Percentiles rank a stretch among this genome's conserved stretches.
Conservation (phyloP, 2,888 invertebrate species). For the Lydus trimaculatus region DNA sequence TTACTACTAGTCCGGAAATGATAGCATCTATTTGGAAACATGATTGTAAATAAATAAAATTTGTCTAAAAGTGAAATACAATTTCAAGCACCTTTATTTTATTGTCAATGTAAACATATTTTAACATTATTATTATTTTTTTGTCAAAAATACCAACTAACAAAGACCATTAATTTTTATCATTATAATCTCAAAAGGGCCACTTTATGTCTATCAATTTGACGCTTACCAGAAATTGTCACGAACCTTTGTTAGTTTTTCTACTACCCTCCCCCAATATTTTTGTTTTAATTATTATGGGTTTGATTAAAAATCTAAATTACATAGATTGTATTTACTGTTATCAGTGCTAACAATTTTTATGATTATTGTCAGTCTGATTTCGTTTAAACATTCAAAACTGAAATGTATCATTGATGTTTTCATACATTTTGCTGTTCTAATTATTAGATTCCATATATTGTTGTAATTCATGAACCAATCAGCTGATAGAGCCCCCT, state of each 20-base stretch:
- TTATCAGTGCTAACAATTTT: slow-evolving; percentile 18
- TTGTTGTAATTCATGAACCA: slow-evolving; percentile 28
- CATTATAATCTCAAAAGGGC: slow-evolving; percentile 5
- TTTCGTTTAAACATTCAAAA: slow-evolving; percentile 24
- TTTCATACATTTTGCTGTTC: slow-evolving; percentile 38
- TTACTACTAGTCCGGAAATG: slow-evolving; percentile 20
- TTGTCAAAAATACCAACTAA: slow-evolving; percentile 7
- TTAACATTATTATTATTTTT: too few relatives aligned
- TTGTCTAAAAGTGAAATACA: slow-evolving; percentile 20
- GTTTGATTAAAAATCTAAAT: slow-evolving; percentile 6
- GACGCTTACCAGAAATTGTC: slow-evolving; percentile 10
- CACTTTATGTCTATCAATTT: slow-evolving; percentile 11
- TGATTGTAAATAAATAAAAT: slow-evolving; percentile 21
- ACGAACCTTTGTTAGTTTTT: slow-evolving; percentile 5
- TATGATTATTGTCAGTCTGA: slow-evolving; percentile 21
- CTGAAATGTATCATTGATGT: slow-evolving; percentile 37
- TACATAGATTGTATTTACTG: not conserved
- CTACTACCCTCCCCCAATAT: not conserved
- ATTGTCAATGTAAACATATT: slow-evolving; percentile 23
- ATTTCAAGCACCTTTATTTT: slow-evolving; percentile 11
- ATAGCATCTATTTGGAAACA: slow-evolving; percentile 24
- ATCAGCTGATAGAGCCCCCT: slow-evolving; percentile 30
- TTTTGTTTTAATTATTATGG: slow-evolving; percentile 4
- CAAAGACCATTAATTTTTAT: slow-evolving; percentile 21
- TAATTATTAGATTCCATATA: slow-evolving; percentile 31